Percentiles rank a stretch among this genome's conserved stretches.
These are phyloP conservation scores for Halcyon leucocephala DNA, from an alignment of 2,797 vertebrate genomes.

Conservation along the genomic window DNA sequence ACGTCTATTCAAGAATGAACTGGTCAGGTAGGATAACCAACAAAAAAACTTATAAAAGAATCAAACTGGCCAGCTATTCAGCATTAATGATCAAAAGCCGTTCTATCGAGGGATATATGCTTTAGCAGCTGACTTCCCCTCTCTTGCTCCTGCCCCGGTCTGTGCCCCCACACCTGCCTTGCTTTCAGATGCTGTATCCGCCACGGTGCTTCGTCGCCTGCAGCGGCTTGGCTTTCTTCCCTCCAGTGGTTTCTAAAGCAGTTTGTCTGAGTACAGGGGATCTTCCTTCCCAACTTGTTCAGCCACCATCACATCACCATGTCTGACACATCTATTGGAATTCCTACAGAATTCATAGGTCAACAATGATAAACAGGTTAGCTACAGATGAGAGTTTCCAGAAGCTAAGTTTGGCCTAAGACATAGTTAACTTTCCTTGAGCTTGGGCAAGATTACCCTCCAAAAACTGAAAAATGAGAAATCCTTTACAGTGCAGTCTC, in stretches of 20 bases:
- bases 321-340: neutral
- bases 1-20: neutral
- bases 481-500: neutral
- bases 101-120: neutral
- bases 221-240: neutral
- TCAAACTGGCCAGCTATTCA: neutral
- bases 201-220: neutral
- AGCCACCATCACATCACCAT: neutral
- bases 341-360: neutral
- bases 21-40: neutral
- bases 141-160: neutral
- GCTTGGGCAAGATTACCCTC: neutral
- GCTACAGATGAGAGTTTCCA: neutral
- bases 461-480: neutral
- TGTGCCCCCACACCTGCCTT: neutral
- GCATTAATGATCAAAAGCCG: neutral
- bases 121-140: neutral
- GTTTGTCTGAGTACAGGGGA: neutral
- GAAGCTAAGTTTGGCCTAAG: neutral
- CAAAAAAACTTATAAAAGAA: neutral
- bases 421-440: neutral
- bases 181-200: neutral
- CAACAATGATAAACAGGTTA: neutral
- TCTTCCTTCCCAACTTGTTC: neutral
- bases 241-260: neutral